Evolutionary conservation across 1,140 invertebrate species (phyloP).

Genomic region (Halictus rubicundus): DNA sequence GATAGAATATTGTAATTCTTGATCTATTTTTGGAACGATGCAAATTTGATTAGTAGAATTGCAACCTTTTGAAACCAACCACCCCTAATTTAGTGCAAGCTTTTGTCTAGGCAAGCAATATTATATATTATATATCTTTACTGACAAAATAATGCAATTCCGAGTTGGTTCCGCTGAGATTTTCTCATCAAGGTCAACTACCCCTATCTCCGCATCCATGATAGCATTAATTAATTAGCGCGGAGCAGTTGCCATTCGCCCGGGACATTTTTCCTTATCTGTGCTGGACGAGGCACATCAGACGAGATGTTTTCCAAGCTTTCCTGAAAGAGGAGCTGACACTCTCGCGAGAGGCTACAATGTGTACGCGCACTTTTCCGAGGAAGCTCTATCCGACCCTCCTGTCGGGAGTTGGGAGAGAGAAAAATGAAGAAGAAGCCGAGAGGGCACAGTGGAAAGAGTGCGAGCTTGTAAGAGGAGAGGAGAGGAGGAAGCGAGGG

Average conservation of each 20-base stretch:
- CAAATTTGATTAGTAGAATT: too few species aligned
- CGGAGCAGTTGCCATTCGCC: neutral
- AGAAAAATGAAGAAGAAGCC: neutral
- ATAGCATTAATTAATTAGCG: neutral
- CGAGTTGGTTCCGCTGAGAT: too few species aligned
- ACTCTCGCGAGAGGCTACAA: slow-evolving; percentile 9
- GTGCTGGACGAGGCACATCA: neutral
- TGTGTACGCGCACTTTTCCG: slow-evolving; percentile 26
- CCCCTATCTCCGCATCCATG: too few species aligned
- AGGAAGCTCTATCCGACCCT: neutral
- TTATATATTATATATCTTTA: too few species aligned
- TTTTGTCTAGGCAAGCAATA: too few species aligned
- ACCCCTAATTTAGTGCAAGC: too few species aligned
- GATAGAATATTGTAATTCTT: too few species aligned
- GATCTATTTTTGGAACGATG: too few species aligned
- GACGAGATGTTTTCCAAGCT: slow-evolving; percentile 3
- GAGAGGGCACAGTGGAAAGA: too few species aligned
- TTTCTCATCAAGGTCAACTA: too few species aligned
- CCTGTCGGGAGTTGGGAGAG: neutral
- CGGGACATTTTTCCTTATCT: neutral
- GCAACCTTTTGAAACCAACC: too few species aligned
- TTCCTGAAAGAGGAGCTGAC: neutral
- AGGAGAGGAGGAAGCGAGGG: neutral
- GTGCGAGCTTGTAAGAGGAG: neutral
- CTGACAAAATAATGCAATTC: too few species aligned